Base-by-base conservation (phyloP, 2,797 vertebrate genomes). In the Hylomyscus alleni region DNA sequence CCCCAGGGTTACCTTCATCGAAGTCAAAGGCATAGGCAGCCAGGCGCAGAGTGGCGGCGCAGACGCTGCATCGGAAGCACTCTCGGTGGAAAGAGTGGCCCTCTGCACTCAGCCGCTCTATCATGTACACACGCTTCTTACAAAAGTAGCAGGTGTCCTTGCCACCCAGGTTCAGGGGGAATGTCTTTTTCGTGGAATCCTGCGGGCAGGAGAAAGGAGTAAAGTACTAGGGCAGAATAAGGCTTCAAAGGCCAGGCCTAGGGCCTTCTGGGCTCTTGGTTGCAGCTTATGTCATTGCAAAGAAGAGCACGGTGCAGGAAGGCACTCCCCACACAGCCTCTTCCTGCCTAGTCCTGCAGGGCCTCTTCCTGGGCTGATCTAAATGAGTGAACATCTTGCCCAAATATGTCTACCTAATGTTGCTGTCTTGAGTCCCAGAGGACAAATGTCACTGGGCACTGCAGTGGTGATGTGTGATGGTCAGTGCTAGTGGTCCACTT, bases 61-160 rank as follows among this genome's bases (percentile, higher is more conserved):
- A 99, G 96, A 99, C 97, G 4, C 99, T 98, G 95, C 99, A 99
- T 98, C 99, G 99, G 97, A 99, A 99, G 96, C 99, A 99, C 96
- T 99, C 99, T 31, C 99, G 98, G 97, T 99, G 99, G 98, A 99
- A 99, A 98, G 99, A 99, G 91, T 99, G 98, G 1, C 99, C 99
- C 94, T 99, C 99, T 0, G 99, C 99, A 8, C 99, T 99, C 95
- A 99, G 98, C 58, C 99, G 98, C 98, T 99, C 99, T 98, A 99
- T 99, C 96, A 99, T 99, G 0, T 99, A 99, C 34, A 99, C 99
- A 0, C 99, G 99, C 96, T 98, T 99, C 97, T 99, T 99, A 90
- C 99, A 99, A 40, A 99, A 99, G 95, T 99, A 99, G 90, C 99
- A 99, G 94, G 98, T 99, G 98, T 99, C 99, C 2, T 98, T 99